These are phyloP conservation scores for Anagyrus pseudococci DNA, from an alignment of 2,888 invertebrate species.

Conservation along the genomic window DNA sequence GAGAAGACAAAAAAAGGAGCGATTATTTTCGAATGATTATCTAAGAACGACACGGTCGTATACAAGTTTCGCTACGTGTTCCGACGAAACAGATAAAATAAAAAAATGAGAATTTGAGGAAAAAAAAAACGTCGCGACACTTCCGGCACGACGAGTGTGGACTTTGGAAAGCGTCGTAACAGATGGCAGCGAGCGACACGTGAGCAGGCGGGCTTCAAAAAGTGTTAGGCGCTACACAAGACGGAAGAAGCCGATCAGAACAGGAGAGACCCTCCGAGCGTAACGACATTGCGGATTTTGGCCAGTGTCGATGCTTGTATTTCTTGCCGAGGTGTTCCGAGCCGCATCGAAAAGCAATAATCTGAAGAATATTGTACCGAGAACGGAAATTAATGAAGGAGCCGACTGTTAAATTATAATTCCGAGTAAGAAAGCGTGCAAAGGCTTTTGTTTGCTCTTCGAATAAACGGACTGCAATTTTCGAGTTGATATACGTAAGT, in stretches of 20 bases:
- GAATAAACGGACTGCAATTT: no score
- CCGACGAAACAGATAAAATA: no score
- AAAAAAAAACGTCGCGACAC: not conserved
- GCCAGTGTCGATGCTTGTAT: not conserved
- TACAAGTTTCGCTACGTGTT: no score
- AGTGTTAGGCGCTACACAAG: conserved; percentile 2
- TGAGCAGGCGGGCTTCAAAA: conserved; percentile 29
- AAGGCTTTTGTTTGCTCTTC: no score
- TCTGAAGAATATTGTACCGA: not conserved
- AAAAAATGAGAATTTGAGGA: not conserved
- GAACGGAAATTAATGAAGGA: not conserved
- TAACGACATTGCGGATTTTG: conserved; percentile 18
- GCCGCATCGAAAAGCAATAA: not conserved
- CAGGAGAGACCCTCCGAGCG: conserved; percentile 21
- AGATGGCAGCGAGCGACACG: conserved; percentile 17
- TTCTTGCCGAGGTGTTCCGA: not conserved
- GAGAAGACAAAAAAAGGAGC: not conserved
- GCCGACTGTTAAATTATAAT: not conserved
- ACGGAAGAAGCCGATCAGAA: conserved; percentile 29
- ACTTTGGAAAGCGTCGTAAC: conserved; percentile 2
- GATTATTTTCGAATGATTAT: no score
- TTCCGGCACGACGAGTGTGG: conserved; percentile 23
- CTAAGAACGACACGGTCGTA: no score
- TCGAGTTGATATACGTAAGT: no score
- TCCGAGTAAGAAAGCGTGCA: no score